Conservation (phyloP, 2,113 vertebrate species). For the Pterophyllum scalare region DNA sequence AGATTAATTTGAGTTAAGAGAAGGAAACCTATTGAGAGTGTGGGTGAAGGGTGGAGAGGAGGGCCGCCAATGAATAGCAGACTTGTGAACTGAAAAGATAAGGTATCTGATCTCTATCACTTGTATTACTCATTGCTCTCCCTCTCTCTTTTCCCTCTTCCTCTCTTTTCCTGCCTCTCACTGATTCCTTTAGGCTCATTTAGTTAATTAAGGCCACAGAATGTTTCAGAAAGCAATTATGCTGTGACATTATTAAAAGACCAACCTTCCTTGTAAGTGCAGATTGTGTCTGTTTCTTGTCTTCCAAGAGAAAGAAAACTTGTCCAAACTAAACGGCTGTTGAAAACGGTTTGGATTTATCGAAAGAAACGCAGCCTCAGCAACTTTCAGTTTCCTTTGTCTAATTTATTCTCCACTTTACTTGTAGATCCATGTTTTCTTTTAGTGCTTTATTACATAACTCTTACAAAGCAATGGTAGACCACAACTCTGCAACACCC, state of each 20-base stretch:
- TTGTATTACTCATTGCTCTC: conserved; percentile 45
- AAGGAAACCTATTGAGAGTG: conserved; percentile 51
- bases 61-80: conserved; percentile 47
- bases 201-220: conserved; percentile 81
- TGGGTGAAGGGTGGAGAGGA: conserved; percentile 42
- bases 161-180: conserved; percentile 33
- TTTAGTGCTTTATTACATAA: conserved; percentile 36
- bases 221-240: conserved; percentile 82
- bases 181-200: conserved; percentile 71
- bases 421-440: conserved; percentile 31
- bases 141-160: conserved; percentile 8
- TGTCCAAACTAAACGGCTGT: conserved; percentile 51
- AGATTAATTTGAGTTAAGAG: conserved; percentile 59
- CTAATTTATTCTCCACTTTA: conserved; percentile 27
- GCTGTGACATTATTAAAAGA: conserved; percentile 78
- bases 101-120: conserved; percentile 63
- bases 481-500: conserved; percentile 14
- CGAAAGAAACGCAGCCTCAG: conserved; percentile 61
- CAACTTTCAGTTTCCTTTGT: conserved; percentile 51
- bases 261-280: conserved; percentile 68
- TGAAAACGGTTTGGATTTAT: conserved; percentile 53
- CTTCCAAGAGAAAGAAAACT: conserved; percentile 54
- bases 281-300: conserved; percentile 64
- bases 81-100: conserved; percentile 69
- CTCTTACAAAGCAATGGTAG: not conserved